Base-by-base conservation (phyloP, 2,113 vertebrate genomes). In the Thryonomys swinderianus region DNA sequence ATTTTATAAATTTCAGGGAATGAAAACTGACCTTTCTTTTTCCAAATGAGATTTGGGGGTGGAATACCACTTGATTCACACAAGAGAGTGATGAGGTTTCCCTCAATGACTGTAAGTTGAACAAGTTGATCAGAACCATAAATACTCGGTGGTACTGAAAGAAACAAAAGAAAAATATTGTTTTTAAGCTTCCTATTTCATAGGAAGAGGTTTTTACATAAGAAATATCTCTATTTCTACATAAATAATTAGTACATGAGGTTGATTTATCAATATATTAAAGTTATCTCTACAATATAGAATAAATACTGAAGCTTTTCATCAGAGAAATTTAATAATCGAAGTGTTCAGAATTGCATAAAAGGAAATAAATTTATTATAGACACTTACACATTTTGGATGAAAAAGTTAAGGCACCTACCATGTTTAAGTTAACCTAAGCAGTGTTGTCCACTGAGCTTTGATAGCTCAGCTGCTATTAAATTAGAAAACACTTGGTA, bases 31-130 rank as follows among this genome's bases (percentile, higher is more conserved):
- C 99, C 99, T 3, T 99, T 98, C 96, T 99, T 99, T 94, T 96
- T 99, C 99, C 99, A 99, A 16, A 97, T 97, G 4, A 99, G 99
- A 89, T 98, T 98, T 85, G 99, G 99, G 55, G 99, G 99, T 55
- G 99, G 99, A 80, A 99, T 99, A 20, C 99, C 99, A 96, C 98
- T 99, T 92, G 99, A 99, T 96, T 99, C 99, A 97, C 99, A 99
- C 66, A 99, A 97, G 13, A 99, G 98, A 91, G 98, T 99, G 89
- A 99, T 98, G 71, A 99, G 98, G 79, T 97, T 98, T 67, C 99
- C 99, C 98, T 99, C 99, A 34, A 98, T 99, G 92, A 99, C 99
- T 12, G 98, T 99, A 96, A 99, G 94, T 3, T 98, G 98, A 86
- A 98, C 98, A 74, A 97, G 97, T 85, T 99, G 98, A 73, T 98